Evolutionary conservation across 2,113 vertebrate genomes (phyloP).

Genomic region (Pelusios castaneus): DNA sequence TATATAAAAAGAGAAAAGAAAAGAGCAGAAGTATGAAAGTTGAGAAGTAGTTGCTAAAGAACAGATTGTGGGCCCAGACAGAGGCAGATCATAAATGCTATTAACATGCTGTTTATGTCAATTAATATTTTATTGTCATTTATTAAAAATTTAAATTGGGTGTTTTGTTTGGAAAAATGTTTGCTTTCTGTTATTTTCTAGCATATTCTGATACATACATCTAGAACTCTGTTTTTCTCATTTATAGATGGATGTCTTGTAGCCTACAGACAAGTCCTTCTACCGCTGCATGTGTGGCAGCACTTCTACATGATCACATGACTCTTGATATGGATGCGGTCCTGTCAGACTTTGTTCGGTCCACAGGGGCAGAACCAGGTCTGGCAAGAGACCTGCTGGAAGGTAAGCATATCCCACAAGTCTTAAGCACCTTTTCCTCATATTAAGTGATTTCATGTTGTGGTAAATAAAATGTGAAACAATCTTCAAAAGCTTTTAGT

Average conservation of each 20-base stretch:
- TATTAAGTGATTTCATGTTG: not conserved
- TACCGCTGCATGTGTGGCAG: conserved; percentile 89
- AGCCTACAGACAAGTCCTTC: conserved; percentile 85
- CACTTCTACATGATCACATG: conserved; percentile 94
- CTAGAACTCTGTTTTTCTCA: not conserved
- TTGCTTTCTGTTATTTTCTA: not conserved
- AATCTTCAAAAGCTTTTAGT: not conserved
- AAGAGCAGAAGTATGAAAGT: not conserved
- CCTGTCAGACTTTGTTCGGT: conserved; percentile 99
- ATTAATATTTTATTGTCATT: not conserved
- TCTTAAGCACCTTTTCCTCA: not conserved
- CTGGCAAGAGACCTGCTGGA: conserved; percentile 99
- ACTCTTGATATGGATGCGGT: conserved; percentile 99
- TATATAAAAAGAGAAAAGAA: not conserved
- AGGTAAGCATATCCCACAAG: conserved; percentile 80
- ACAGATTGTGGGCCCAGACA: not conserved
- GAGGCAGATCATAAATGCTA: not conserved
- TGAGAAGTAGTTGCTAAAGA: not conserved
- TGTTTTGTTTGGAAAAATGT: not conserved
- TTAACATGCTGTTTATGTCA: not conserved
- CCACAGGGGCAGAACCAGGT: conserved; percentile 99
- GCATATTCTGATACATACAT: not conserved
- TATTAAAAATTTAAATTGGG: not conserved
- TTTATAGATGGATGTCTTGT: conserved; percentile 91
- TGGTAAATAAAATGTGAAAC: not conserved